phyloP scores from a whole-genome alignment of 2,888 invertebrate species.

The Volucella inflata region DNA sequence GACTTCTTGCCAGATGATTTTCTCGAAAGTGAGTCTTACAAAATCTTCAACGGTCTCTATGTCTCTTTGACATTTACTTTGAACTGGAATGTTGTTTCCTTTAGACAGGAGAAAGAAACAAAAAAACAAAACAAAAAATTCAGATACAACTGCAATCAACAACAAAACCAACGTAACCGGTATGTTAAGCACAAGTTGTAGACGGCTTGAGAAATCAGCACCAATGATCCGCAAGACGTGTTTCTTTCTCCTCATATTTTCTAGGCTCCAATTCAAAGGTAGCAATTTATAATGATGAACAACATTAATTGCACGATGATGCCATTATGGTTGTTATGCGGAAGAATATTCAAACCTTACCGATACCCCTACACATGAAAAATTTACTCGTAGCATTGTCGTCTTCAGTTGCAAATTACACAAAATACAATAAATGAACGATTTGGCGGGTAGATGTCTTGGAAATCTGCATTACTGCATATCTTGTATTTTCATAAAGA shows the following conservation, averaged over 20 bases:
- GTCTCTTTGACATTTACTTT: conserved; percentile 31
- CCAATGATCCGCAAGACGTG: background rate
- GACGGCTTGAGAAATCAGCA: background rate
- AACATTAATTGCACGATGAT: conserved; percentile 18
- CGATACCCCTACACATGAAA: too few relatives aligned
- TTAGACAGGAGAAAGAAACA: background rate
- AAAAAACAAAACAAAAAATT: background rate
- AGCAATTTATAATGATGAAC: conserved; percentile 9
- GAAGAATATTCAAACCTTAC: conserved; percentile 3
- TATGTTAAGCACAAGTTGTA: background rate
- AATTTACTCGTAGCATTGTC: too few relatives aligned
- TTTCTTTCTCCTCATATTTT: conserved; percentile 3
- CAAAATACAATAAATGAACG: background rate
- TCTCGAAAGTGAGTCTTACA: conserved; percentile 41
- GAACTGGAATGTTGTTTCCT: conserved; percentile 31
- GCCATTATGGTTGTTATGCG: conserved; percentile 27
- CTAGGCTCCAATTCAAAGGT: background rate
- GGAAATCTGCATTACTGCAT: too few relatives aligned
- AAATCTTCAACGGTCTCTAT: conserved; percentile 1
- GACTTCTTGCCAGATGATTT: background rate
- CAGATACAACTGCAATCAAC: background rate
- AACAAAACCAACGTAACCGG: conserved; percentile 4
- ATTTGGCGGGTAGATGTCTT: background rate
- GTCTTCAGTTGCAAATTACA: background rate
- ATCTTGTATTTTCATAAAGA: too few relatives aligned